A percentile compares a stretch with the other conserved stretches of the same genome.
phyloP scores from a whole-genome alignment of 2,113 vertebrate genomes.

The Redunca redunca region DNA sequence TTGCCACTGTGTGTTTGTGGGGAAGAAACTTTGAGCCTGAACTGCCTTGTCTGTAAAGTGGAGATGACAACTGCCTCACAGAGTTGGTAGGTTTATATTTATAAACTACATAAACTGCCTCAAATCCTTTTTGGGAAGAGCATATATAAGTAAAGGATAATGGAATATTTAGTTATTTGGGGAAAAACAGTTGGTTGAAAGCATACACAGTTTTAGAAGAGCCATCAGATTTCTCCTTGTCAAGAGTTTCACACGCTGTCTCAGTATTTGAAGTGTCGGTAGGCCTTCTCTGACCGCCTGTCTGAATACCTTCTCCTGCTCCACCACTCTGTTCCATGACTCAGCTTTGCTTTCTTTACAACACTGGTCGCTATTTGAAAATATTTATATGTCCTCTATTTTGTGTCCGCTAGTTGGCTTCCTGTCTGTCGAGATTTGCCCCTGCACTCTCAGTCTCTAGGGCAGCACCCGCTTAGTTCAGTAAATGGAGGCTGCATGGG shows the following conservation, averaged over 20 bases:
- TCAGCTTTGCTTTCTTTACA: not conserved
- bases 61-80: not conserved
- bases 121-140: not conserved
- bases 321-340: not conserved
- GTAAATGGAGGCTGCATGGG: not conserved
- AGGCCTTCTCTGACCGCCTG: not conserved
- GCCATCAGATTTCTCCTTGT: not conserved
- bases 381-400: not conserved
- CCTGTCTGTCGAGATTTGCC: not conserved
- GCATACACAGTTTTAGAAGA: not conserved
- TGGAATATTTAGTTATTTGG: not conserved
- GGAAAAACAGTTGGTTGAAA: not conserved
- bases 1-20: not conserved
- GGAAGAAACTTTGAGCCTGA: not conserved
- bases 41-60: not conserved
- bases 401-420: not conserved
- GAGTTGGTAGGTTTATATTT: not conserved
- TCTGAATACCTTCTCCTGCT: not conserved
- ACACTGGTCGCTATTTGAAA: not conserved
- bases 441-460: not conserved
- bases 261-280: not conserved
- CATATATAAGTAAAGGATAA: not conserved
- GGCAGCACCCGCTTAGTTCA: not conserved
- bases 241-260: not conserved
- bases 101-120: not conserved